Evolutionary conservation across 2,113 vertebrate genomes (phyloP).

Genomic region (Emydura subglobosa): DNA sequence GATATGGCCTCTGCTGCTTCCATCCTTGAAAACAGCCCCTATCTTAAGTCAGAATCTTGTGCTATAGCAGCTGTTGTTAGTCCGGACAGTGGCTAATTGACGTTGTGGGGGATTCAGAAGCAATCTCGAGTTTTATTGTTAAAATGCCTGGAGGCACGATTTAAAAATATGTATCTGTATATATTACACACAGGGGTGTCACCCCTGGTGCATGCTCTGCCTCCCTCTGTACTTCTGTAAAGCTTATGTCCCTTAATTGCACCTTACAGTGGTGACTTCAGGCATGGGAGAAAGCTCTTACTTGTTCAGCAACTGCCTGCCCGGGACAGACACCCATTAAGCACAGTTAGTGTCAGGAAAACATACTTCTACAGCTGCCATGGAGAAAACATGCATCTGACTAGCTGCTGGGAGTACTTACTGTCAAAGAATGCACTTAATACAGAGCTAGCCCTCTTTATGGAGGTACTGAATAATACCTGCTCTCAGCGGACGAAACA

Average conservation of each 20-base stretch:
- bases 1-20: not conserved
- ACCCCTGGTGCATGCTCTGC: not conserved
- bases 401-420: not conserved
- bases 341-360: not conserved
- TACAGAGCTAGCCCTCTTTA: not conserved
- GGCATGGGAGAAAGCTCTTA: slow-evolving; percentile 6
- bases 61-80: not conserved
- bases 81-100: not conserved
- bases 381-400: slow-evolving; percentile 6
- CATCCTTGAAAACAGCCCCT: not conserved
- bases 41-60: slow-evolving; percentile 24
- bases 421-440: not conserved
- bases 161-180: not conserved
- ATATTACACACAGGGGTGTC: too few species aligned
- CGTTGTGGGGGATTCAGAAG: not conserved
- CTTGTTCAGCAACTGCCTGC: not conserved
- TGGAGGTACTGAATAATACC: not conserved
- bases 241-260: slow-evolving; percentile 40
- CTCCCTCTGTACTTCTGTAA: not conserved
- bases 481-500: not conserved
- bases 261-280: slow-evolving; percentile 29
- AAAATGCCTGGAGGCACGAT: not conserved
- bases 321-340: not conserved
- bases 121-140: not conserved
- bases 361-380: not conserved